Evolutionary conservation across 2,113 vertebrate genomes (phyloP).

Genomic region (Hemicordylus capensis): DNA sequence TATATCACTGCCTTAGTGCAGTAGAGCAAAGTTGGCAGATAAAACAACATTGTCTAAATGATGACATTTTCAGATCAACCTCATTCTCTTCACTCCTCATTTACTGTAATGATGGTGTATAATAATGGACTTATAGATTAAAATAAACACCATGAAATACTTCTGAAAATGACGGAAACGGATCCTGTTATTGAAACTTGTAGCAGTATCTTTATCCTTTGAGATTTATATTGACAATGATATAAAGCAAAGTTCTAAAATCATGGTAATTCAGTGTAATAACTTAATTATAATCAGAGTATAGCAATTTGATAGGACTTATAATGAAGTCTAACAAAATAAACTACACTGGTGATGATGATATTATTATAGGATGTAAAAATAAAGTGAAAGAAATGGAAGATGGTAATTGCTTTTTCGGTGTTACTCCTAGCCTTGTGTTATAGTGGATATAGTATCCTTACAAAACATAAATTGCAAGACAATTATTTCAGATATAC

Average conservation of each 20-base stretch:
- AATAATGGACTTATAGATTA: background rate
- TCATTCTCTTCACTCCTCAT: background rate
- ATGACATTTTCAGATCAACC: background rate
- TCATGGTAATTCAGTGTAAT: constrained; percentile 1
- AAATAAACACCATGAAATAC: background rate
- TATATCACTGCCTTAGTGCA: background rate
- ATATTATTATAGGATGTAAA: background rate
- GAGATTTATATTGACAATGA: constrained; percentile 6
- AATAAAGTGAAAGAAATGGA: background rate
- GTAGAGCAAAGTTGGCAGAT: background rate
- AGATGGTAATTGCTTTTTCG: background rate
- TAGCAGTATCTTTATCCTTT: background rate
- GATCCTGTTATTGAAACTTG: background rate
- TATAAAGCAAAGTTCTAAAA: background rate
- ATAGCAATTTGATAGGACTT: constrained; percentile 23
- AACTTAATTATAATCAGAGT: constrained; percentile 17
- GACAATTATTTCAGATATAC: background rate
- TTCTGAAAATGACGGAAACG: background rate
- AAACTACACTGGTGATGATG: constrained; percentile 24
- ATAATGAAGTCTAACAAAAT: constrained; percentile 13
- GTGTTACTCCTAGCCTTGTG: background rate
- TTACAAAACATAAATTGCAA: background rate
- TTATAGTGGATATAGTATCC: background rate
- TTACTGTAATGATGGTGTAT: background rate
- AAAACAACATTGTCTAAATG: background rate